Base-by-base conservation (phyloP, 2,888 invertebrate genomes). In the Holacanthella duospinosa region DNA sequence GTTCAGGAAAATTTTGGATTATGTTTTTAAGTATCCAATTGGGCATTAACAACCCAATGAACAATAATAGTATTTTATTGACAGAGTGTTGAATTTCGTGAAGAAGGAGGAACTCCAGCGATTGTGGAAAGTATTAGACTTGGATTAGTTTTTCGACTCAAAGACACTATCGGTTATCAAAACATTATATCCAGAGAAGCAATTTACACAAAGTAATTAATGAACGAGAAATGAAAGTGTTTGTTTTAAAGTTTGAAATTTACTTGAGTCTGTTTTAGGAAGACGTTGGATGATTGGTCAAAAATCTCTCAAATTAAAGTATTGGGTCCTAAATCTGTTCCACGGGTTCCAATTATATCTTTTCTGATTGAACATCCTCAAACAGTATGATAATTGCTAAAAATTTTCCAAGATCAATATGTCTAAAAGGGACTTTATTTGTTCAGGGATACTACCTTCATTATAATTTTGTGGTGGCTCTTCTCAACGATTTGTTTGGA, bases 401-500 rank as follows among this genome's bases (percentile, higher is more conserved):
- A n/a, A 4, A 25, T 24, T 24, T 27, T n/a, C 6, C 29, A 54
- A 3, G 27, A n/a, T 43, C 9, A 16, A 9, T 24, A 26, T 48
- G 12, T 26, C 36, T 9, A 36, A 36, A 9, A 16, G 6, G 9
- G 16, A 9, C 16, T 26, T 55, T 26, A 26, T 55, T 6, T 26
- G 3, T 54, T 4, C 9, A 72, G 61, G 77, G 78, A 19, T 74
- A 87, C 19, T 92, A 88, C 76, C 83, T 93, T 1, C 93, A 93
- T 77, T 89, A 93, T 77, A 92, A 92, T 78, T 86, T 88, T 81
- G 85, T 93, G 12, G 87, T 87, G 71, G 87, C 89, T 12, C 83
- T 93, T 25, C 81, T 94, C 55, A 93, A 93, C 75, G 93, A 94
- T 75, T 85, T 94, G 28, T 93, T 92, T 76, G 93, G 93, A 0